A percentile compares a stretch with the other conserved stretches of the same genome.
These are phyloP conservation scores for Eupithecia insigniata DNA, from an alignment of 2,888 invertebrate species.

Conservation along the genomic window DNA sequence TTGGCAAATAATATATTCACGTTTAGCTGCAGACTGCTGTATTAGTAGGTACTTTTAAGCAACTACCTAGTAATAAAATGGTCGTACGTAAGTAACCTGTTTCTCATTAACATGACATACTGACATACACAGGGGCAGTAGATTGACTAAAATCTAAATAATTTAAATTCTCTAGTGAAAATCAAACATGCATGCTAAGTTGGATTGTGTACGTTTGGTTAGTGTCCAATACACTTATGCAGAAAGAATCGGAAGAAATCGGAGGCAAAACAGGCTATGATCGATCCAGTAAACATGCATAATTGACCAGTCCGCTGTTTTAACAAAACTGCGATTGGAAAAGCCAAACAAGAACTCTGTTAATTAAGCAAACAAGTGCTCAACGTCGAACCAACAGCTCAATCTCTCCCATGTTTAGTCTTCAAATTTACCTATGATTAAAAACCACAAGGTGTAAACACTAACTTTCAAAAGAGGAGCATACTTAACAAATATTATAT, in stretches of 20 bases:
- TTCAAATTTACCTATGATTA: constrained; percentile 80
- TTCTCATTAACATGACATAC: no score
- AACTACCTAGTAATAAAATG: not conserved
- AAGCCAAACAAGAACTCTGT: constrained; percentile 44
- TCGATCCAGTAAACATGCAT: constrained; percentile 26
- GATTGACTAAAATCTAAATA: not conserved
- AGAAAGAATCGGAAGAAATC: constrained; percentile 7
- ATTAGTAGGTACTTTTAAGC: not conserved
- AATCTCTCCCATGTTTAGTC: constrained; percentile 64
- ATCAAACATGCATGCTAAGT: not conserved
- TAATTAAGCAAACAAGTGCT: constrained; percentile 47
- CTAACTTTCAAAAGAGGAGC: constrained; percentile 80
- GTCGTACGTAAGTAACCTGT: no score
- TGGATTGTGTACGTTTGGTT: not conserved
- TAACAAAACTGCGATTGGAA: constrained; percentile 42
- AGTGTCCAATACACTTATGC: not conserved
- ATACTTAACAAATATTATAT: constrained; percentile 83
- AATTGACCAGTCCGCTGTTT: constrained; percentile 39
- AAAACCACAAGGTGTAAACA: constrained; percentile 77
- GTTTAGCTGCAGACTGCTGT: not conserved
- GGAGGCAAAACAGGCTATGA: constrained; percentile 19
- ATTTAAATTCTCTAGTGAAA: not conserved
- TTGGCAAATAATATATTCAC: not conserved
- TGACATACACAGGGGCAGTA: not conserved
- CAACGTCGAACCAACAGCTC: constrained; percentile 55